A percentile compares a stretch with the other conserved stretches of the same genome.
These are phyloP conservation scores for Scaptomyza cyrtandrae DNA, from an alignment of 2,888 invertebrate genomes.

Conservation along the genomic window DNA sequence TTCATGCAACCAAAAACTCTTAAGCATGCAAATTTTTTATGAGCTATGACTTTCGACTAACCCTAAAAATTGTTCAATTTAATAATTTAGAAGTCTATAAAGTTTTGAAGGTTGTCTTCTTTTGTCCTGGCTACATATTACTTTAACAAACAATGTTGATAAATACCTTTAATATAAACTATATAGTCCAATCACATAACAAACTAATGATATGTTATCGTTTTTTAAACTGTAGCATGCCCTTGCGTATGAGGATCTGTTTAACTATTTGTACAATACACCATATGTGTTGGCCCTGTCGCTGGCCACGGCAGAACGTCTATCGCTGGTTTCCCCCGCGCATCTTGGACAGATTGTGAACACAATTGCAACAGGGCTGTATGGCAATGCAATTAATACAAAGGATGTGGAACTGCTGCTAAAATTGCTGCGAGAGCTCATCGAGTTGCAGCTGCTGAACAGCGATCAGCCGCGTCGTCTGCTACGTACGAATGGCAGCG, in stretches of 20 bases:
- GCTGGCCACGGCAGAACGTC: slow-evolving; percentile 88
- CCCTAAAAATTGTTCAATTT: no score
- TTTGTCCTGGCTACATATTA: no score
- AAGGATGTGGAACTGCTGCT: slow-evolving; percentile 90
- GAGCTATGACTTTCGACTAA: no score
- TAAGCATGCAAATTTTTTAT: not conserved
- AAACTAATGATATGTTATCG: not conserved
- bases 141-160: no score
- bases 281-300: slow-evolving; percentile 90
- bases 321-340: slow-evolving; percentile 82
- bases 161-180: no score
- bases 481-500: slow-evolving; percentile 93
- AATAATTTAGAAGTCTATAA: no score
- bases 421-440: slow-evolving; percentile 88
- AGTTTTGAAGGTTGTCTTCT: no score
- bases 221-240: slow-evolving; percentile 85
- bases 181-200: no score
- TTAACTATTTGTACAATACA: slow-evolving; percentile 88
- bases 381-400: slow-evolving; percentile 90
- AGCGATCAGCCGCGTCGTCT: slow-evolving; percentile 90
- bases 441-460: slow-evolving; percentile 89
- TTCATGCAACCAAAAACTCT: no score
- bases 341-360: slow-evolving; percentile 83
- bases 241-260: slow-evolving; percentile 88
- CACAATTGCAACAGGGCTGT: slow-evolving; percentile 87